Conservation (phyloP, 1,140 invertebrate genomes). For the Cyrtorhinus lividipennis region DNA sequence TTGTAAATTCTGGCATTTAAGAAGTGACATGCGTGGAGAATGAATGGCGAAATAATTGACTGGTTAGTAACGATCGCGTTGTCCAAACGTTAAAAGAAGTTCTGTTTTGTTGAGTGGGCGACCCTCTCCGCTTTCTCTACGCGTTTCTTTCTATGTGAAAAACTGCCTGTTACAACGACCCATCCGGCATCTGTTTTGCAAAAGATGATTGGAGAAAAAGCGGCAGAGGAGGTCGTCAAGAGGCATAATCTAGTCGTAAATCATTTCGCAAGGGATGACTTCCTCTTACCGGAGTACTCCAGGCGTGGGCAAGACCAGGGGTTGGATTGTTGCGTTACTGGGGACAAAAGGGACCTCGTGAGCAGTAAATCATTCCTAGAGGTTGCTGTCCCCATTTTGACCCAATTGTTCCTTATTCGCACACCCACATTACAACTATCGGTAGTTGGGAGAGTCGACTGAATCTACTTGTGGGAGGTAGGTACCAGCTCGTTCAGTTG, state of each 20-base stretch:
- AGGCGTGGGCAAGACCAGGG: background rate
- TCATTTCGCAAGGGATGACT: constrained; percentile 1
- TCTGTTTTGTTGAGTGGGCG: background rate
- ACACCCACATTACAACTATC: constrained; percentile 1
- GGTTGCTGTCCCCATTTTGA: background rate
- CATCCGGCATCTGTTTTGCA: background rate
- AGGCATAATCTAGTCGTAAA: constrained; percentile 4
- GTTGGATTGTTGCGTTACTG: background rate
- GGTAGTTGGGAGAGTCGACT: too few relatives aligned
- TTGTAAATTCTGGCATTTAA: too few relatives aligned
- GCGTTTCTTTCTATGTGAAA: background rate
- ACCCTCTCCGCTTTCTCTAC: background rate
- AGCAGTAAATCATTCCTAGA: background rate
- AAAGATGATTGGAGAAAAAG: background rate
- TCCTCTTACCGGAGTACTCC: background rate
- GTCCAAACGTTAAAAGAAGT: too few relatives aligned
- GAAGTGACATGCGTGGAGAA: too few relatives aligned
- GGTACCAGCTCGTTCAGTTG: too few relatives aligned
- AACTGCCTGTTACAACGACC: background rate
- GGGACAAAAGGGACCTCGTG: background rate
- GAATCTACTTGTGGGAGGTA: too few relatives aligned
- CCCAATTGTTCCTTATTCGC: constrained; percentile 6
- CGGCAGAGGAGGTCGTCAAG: background rate
- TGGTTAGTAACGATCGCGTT: too few relatives aligned
- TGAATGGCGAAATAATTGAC: too few relatives aligned